A percentile compares a stretch with the other conserved stretches of the same genome.
phyloP scores from a whole-genome alignment of 2,113 vertebrate species.

The Sarotherodon lohbergeri region DNA sequence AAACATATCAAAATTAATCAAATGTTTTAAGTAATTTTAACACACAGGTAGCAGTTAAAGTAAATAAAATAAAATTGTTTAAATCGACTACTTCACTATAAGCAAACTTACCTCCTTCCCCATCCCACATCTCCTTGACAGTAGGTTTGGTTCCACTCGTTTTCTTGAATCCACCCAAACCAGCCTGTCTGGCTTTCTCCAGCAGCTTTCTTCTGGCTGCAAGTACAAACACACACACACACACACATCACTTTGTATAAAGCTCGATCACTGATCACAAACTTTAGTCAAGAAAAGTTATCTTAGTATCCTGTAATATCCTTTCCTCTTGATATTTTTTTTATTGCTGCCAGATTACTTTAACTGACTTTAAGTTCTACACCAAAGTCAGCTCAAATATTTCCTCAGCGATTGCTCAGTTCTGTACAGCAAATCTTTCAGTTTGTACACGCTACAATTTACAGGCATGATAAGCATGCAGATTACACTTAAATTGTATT shows the following conservation, averaged over 20 bases:
- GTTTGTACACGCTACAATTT: neutral
- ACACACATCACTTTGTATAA: neutral
- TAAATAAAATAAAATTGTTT: neutral
- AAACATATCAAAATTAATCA: neutral
- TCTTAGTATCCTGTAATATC: neutral
- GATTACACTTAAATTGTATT: neutral
- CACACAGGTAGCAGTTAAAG: neutral
- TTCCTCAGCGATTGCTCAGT: neutral
- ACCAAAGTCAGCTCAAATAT: neutral
- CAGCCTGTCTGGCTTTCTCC: slow-evolving; percentile 65
- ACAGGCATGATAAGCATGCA: neutral
- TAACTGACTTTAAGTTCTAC: neutral
- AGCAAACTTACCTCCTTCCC: slow-evolving; percentile 75
- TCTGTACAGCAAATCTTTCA: neutral
- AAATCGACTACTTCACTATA: neutral
- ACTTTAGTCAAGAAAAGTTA: neutral
- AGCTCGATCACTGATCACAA: neutral
- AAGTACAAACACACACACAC: slow-evolving; percentile 17
- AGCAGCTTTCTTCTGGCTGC: slow-evolving; percentile 68
- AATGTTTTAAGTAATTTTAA: neutral
- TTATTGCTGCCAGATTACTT: neutral
- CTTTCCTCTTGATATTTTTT: neutral
- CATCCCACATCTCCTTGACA: slow-evolving; percentile 84
- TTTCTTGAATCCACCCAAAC: slow-evolving; percentile 72
- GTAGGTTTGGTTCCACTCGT: slow-evolving; percentile 61